Conservation (phyloP, 2,797 vertebrate genomes). For the Characodon lateralis region DNA sequence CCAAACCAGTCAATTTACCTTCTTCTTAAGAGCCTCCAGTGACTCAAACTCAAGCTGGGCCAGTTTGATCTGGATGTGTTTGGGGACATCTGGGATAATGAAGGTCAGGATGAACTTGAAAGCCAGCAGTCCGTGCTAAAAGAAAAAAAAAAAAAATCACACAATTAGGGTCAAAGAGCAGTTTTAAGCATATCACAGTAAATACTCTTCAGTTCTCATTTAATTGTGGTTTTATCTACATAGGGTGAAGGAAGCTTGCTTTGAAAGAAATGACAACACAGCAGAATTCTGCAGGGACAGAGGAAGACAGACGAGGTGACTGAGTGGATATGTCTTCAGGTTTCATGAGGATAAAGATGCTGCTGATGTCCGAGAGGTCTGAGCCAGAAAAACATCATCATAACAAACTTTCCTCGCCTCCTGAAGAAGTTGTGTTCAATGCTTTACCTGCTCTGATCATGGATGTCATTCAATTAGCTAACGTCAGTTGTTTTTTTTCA, state of each 20-base stretch:
- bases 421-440: background rate
- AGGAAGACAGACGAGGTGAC: background rate
- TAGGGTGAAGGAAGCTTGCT: background rate
- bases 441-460: background rate
- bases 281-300: background rate
- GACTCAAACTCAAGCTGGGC: conserved; percentile 80
- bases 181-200: background rate
- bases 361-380: background rate
- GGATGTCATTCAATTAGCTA: background rate
- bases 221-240: background rate
- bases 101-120: conserved; percentile 93
- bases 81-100: conserved; percentile 91
- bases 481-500: too few species aligned
- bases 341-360: background rate
- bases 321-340: background rate
- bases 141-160: conserved; percentile 22
- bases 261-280: background rate
- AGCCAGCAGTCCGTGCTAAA: conserved; percentile 89
- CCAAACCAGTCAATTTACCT: conserved; percentile 78
- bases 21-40: conserved; percentile 94
- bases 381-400: background rate
- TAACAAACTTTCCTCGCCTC: background rate
- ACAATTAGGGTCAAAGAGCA: background rate
- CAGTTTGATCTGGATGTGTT: conserved; percentile 88
- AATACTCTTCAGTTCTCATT: background rate